Base-by-base conservation (phyloP, 37 sponge, comb jelly and placozoan genomes). In the Eunapius fragilis region DNA sequence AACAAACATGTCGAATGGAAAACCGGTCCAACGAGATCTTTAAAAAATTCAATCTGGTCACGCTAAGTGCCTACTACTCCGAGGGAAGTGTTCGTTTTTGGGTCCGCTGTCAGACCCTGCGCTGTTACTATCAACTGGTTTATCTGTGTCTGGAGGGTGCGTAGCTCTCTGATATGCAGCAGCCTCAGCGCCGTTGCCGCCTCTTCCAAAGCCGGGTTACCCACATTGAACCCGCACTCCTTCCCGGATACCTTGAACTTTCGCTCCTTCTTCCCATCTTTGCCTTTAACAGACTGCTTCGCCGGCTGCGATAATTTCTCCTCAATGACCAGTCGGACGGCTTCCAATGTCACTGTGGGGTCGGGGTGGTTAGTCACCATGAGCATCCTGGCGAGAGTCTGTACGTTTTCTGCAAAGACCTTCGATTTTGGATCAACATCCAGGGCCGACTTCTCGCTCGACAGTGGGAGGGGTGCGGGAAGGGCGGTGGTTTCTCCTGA, bases 51-150 rank as follows among this genome's bases (percentile, higher is more conserved):
- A n/a, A n/a, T n/a, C n/a, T n/a, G n/a, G n/a, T n/a, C n/a, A n/a
- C n/a, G n/a, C 87, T 75, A 99, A 36, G 81, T 85, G 30, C 99
- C 99, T 23, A 99, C 96, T 88, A 88, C 83, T 2, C 99, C 96
- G 30, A 99, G 85, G 37, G 88, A 82, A 23, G 92, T 90, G 75
- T 98, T 91, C 2, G 99, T 97, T 72, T 96, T 99, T 2, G 99
- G 99, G 70, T 99, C 85, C 11, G 99, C 97, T 48, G 99, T 99
- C 27, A 97, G 72, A 19, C 74, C 72, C 83, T 99, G 99, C 0
- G 88, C 94, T 30, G 92, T 82, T 26, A 99, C 97, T 32, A 99
- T 97, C 38, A 96, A 68, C 74, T 92, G 94, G 71, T 99, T 99
- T 32, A 99, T 94, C 24, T 82, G 41, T 4, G 97, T 99, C 81